Evolutionary conservation across 2,888 invertebrate species (phyloP).

Genomic region (Pyrrhopygopsis socrates): DNA sequence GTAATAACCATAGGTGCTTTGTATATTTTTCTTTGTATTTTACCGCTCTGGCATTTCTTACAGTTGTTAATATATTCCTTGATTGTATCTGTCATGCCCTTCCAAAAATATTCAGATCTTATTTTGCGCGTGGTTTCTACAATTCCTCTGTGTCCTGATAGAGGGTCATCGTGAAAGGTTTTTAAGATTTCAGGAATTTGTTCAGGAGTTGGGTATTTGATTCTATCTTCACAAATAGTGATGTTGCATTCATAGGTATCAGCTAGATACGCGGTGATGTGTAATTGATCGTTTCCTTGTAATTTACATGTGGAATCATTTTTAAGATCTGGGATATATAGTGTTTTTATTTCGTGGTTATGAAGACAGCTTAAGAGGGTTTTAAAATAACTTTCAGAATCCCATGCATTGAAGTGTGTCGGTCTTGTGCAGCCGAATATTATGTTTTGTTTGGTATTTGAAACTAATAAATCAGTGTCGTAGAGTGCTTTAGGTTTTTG

Average conservation of each 20-base stretch:
- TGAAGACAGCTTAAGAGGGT: conserved; percentile 83
- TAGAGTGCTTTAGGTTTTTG: conserved; percentile 82
- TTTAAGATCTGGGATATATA: conserved; percentile 84
- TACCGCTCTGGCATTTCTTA: conserved; percentile 84
- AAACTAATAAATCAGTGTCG: conserved; percentile 76
- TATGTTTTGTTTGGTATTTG: conserved; percentile 28
- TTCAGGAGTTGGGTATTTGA: conserved; percentile 76
- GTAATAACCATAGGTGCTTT: conserved; percentile 88
- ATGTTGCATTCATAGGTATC: conserved; percentile 84
- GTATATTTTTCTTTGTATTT: conserved; percentile 85
- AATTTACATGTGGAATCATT: conserved; percentile 74
- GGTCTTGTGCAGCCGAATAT: conserved; percentile 73
- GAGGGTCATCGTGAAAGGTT: conserved; percentile 84
- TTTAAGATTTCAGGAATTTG: conserved; percentile 86
- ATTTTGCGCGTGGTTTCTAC: conserved; percentile 86
- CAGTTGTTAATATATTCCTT: conserved; percentile 85
- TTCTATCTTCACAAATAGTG: conserved; percentile 83
- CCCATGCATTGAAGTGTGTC: conserved; percentile 82
- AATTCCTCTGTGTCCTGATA: conserved; percentile 86
- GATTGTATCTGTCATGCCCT: conserved; percentile 86
- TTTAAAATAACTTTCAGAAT: conserved; percentile 87
- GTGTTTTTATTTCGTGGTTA: conserved; percentile 65
- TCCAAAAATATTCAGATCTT: conserved; percentile 85
- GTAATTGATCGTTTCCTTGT: conserved; percentile 81
- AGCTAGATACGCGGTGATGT: conserved; percentile 84